Evolutionary conservation across 2,113 vertebrate genomes (phyloP), one percentile per base, ranked within the genome.

Genomic region (Nothobranchius furzeri): DNA sequence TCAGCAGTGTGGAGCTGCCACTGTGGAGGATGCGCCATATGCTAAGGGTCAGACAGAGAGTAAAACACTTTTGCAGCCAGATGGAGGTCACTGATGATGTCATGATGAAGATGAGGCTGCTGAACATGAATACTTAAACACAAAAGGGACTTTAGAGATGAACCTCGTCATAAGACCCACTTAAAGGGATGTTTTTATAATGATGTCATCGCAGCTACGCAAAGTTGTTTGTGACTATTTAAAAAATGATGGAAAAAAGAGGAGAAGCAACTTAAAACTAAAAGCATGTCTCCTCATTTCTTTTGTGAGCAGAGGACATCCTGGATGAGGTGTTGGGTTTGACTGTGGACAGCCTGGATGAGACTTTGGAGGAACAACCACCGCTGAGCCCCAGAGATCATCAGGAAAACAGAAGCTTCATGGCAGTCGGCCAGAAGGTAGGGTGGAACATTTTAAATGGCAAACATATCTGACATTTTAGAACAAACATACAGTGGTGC

Each of bases 281-380:
- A 20, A 17, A 37, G 51, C 25, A 53, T 24, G 17, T 8, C 15
- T 24, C 12, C 35, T 36, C 35, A 40, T 30, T 61, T 11, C 42
- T 25, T 36, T 68, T 64, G 12, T 61, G 17, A 53, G 49, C 59
- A 93, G 92, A 93, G 83, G 91, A 93, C 86, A 93, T 93, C 73
- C 78, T 93, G 83, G 92, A 93, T 40, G 92, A 92, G 51, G 90
- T 85, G 56, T 82, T 87, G 0, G 88, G 81, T 4, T 62, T 92
- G 70, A 86, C 84, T 0, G 80, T 87, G 48, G 87, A 88, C 12
- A 91, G 84, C 64, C 77, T 66, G 0, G 84, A 85, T 51, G 83
- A 79, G 3, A 78, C 53, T 25, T 48, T 89, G 30, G 80, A 80
- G 14, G 89, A 87, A 8, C 73, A 71, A 56, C 35, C 58, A 25